phyloP scores from a whole-genome alignment of 2,888 invertebrate species.

The Euzophera pinguis region DNA sequence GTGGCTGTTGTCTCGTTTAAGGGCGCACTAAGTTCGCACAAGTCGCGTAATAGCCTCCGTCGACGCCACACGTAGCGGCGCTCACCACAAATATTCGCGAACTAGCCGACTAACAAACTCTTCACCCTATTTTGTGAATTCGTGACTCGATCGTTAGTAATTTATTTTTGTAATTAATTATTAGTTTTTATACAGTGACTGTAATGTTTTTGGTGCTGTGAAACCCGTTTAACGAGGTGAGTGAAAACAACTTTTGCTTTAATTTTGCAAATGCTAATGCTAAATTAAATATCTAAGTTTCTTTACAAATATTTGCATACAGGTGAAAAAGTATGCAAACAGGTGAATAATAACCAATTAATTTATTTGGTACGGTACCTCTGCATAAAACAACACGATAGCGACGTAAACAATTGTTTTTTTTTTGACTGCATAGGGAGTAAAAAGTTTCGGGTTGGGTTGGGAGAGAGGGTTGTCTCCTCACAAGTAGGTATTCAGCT shows the following conservation, averaged over 20 bases:
- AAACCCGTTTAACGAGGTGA: slow-evolving; percentile 19
- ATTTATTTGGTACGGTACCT: too few relatives aligned
- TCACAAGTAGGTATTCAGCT: too few relatives aligned
- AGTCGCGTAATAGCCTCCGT: slow-evolving; percentile 48
- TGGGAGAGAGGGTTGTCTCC: too few relatives aligned
- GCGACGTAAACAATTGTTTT: too few relatives aligned
- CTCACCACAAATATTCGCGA: slow-evolving; percentile 21
- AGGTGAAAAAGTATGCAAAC: too few relatives aligned
- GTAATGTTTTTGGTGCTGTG: slow-evolving; percentile 18
- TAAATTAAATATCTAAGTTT: too few relatives aligned
- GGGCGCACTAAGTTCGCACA: slow-evolving; percentile 14
- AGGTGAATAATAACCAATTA: too few relatives aligned
- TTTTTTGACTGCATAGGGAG: too few relatives aligned
- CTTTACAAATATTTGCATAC: too few relatives aligned
- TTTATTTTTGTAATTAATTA: neutral
- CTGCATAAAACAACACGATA: too few relatives aligned
- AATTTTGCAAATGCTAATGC: neutral
- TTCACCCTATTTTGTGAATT: neutral
- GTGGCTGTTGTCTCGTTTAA: slow-evolving; percentile 49
- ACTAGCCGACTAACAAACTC: neutral
- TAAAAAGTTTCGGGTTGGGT: too few relatives aligned
- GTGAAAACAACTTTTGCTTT: neutral
- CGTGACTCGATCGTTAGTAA: neutral
- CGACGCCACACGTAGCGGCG: slow-evolving; percentile 38
- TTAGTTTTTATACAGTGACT: slow-evolving; percentile 5